Evolutionary conservation across 1,140 invertebrate genomes (phyloP).

Genomic region (Apis cerana): DNA sequence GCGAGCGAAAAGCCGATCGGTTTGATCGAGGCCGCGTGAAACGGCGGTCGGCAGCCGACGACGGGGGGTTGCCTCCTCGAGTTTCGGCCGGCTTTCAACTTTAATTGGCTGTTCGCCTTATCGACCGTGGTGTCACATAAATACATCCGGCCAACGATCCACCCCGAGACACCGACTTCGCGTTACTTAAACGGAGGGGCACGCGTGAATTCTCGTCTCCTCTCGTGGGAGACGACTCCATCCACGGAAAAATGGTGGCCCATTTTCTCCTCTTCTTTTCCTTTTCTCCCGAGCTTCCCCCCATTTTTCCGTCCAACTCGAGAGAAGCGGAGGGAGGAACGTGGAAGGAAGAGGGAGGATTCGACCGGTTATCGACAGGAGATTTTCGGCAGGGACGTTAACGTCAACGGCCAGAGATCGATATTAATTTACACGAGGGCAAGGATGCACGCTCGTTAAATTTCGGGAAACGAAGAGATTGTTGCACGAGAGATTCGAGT

Average conservation of each 20-base stretch:
- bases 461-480: not conserved
- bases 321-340: conserved; percentile 3
- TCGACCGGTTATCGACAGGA: conserved; percentile 22
- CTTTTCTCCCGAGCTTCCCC: not conserved
- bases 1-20: conserved; percentile 4
- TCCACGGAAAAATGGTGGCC: too few relatives aligned
- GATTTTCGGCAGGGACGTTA: not conserved
- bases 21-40: conserved; percentile 43
- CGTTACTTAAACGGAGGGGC: too few relatives aligned
- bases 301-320: not conserved
- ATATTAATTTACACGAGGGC: not conserved
- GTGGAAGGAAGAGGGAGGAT: conserved; percentile 18
- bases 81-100: conserved; percentile 58
- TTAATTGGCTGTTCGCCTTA: conserved; percentile 68
- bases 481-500: not conserved
- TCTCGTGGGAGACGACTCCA: too few relatives aligned
- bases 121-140: conserved; percentile 66
- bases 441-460: conserved; percentile 3
- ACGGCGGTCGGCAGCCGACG: conserved; percentile 33
- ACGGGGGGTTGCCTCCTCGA: conserved; percentile 59
- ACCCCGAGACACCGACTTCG: too few relatives aligned
- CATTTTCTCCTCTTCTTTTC: too few relatives aligned
- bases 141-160: conserved; percentile 42
- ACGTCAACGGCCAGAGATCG: not conserved
- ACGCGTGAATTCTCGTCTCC: too few relatives aligned